Base-by-base conservation (phyloP, 2,888 invertebrate species). In the Drosophila villosipedis region DNA sequence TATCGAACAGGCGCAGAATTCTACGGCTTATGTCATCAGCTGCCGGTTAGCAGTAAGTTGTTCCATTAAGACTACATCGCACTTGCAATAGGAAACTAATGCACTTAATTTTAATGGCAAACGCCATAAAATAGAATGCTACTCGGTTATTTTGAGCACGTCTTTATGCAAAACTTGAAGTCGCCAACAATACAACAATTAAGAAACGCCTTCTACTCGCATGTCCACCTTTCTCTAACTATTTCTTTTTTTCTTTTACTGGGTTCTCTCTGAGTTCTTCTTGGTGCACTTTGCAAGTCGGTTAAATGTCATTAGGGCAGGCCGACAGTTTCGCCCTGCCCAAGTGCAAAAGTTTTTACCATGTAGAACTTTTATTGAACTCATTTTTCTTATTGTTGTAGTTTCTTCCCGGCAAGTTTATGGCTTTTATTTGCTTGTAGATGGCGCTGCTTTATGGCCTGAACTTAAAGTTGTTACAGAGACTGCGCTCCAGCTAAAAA, bases 241-340 rank as follows among this genome's bases (percentile, higher is more conserved):
- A 52, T 39, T 43, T 41, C 30, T 30, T 63, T 25, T 60, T 43
- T 55, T 30, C 47, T 25, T 12, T n/a, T 28, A 25, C 30, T 67
- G 16, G 16, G 41, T 5, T 57, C 41, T 28, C 30, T 43, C 9
- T 16, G 14, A 16, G 25, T 33, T 65, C 19, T 41, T 54, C 52
- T 47, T 58, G 25, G 30, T 80, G 87, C 78, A 89, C 78, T 75
- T 67, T 83, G 73, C 83, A 80, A 89, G 74, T 86, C 73, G 84
- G 89, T 74, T 84, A 82, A 84, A 89, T 89, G 88, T 89, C 91
- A 88, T 88, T 90, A 88, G 90, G 80, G 82, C 80, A 80, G 77
- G 62, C 67, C 55, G 70, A 65, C 70, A 68, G 66, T 75, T 53
- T 55, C 68, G 30, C 35, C 50, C 41, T 49, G 80, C 71, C 71